A percentile compares a stretch with the other conserved stretches of the same genome.
Evolutionary conservation across 2,113 vertebrate species (phyloP).

Genomic region (Tyrannus savana): DNA sequence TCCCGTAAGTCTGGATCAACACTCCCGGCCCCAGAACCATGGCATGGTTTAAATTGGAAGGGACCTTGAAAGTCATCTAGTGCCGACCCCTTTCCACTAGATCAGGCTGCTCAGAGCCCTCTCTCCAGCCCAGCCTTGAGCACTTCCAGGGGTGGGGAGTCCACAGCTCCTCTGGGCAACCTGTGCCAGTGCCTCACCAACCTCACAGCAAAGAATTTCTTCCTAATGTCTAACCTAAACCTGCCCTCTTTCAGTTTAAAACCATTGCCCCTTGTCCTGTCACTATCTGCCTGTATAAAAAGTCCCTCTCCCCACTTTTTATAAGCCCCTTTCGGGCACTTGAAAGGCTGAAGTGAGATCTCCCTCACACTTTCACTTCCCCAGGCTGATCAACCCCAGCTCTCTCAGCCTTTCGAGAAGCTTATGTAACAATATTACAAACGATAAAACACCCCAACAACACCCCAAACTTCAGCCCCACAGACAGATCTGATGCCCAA

Average conservation of each 20-base stretch:
- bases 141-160: not conserved
- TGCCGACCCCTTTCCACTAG: not conserved
- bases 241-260: not conserved
- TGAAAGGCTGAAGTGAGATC: not conserved
- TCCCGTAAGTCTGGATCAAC: no score
- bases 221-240: not conserved
- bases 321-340: not conserved
- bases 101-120: not conserved
- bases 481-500: accelerated
- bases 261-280: not conserved
- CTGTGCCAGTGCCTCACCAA: not conserved
- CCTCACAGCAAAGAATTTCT: no score
- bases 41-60: not conserved
- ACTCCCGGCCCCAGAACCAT: accelerated
- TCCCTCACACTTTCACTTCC: not conserved
- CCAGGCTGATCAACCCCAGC: not conserved
- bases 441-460: no score
- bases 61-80: not conserved
- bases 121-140: not conserved
- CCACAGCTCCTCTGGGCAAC: not conserved
- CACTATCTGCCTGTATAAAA: accelerated
- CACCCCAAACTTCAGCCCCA: not conserved
- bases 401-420: not conserved
- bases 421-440: not conserved
- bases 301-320: not conserved